Base-by-base conservation (phyloP, 2,888 invertebrate species). In the Orthosia gothica region DNA sequence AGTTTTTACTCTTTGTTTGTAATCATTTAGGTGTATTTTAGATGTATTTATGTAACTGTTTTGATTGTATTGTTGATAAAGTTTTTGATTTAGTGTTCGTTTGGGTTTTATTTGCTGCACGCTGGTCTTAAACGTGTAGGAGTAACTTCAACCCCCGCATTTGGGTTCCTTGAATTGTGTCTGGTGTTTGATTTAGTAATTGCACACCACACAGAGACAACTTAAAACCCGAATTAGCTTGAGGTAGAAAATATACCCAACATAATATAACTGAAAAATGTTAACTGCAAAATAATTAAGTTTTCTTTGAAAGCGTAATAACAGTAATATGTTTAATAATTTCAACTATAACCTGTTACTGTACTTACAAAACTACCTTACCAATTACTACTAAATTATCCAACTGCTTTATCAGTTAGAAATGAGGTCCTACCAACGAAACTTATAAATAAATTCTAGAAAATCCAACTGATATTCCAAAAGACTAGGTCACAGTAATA, bases 1-100 rank as follows among this genome's bases (percentile, higher is more conserved):
- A 74, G 79, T 84, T 81, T 78, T 85, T 72, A 83, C 72, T 18
- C 15, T 55, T 55, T 71, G 66, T 82, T 75, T 87, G 40, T 87
- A 85, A 79, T 84, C 59, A 74, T 78, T 74, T 81, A 76, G 77
- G 75, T 76, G 65, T 84, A 78, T 86, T 83, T 76, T 82, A 86
- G 76, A 76, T 79, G 26, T 79, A 81, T 82, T 76, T 69, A 73
- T 73, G 26, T 81, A 70, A 81, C 52, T 74, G 66, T 87, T 86
- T 87, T 57, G 70, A 64, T 80, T 66, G 50, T 70, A 16, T 49
- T 81, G 50, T 73, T 78, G 70, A 74, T 80, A 82, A 73, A 85
- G 20, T 68, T 72, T 80, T 71, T 61, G 13, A 57, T 68, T 54
- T 23, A 70, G 32, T 50, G 15, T 26, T 79, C 12, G 20, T 61